A percentile compares a stretch with the other conserved stretches of the same genome.
These are phyloP conservation scores for Syngnathus floridae DNA, from an alignment of 2,113 vertebrate genomes.

Conservation along the genomic window DNA sequence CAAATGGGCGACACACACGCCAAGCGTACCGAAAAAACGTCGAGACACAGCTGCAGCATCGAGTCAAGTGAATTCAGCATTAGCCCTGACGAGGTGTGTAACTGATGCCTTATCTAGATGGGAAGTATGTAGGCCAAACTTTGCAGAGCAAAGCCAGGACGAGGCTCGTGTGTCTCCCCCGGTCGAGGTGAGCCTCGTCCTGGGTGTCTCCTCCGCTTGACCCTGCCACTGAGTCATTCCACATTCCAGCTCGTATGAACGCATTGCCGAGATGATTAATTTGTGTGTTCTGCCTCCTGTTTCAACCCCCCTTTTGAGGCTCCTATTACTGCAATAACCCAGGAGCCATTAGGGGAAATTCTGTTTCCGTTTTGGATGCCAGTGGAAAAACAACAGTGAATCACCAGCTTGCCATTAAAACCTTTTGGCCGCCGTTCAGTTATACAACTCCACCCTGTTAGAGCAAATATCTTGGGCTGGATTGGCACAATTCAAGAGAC, in stretches of 20 bases:
- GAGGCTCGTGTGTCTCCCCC: constrained; percentile 24
- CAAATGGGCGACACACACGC: neutral
- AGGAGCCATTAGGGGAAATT: constrained; percentile 33
- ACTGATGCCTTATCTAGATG: constrained; percentile 46
- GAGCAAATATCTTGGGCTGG: neutral
- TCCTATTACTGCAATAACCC: constrained; percentile 29
- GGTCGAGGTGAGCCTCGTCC: constrained; percentile 6
- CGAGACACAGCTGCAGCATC: constrained; percentile 30
- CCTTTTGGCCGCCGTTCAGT: neutral
- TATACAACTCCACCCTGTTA: neutral
- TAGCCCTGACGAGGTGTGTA: constrained; percentile 43
- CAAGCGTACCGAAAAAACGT: neutral
- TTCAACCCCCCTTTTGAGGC: constrained; percentile 8
- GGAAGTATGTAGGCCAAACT: constrained; percentile 56
- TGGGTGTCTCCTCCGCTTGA: neutral
- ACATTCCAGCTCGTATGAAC: neutral
- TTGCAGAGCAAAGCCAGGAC: constrained; percentile 34
- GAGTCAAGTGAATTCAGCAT: constrained; percentile 32
- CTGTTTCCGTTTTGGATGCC: constrained; percentile 40
- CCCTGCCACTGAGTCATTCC: neutral
- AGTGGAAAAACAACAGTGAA: constrained; percentile 2
- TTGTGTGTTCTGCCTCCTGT: neutral
- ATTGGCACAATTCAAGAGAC: constrained; percentile 14
- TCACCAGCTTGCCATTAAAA: neutral
- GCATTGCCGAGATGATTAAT: neutral